Percentiles rank a stretch among this genome's conserved stretches.
Evolutionary conservation across 1,140 invertebrate species (phyloP).

Genomic region (Elysia chlorotica): DNA sequence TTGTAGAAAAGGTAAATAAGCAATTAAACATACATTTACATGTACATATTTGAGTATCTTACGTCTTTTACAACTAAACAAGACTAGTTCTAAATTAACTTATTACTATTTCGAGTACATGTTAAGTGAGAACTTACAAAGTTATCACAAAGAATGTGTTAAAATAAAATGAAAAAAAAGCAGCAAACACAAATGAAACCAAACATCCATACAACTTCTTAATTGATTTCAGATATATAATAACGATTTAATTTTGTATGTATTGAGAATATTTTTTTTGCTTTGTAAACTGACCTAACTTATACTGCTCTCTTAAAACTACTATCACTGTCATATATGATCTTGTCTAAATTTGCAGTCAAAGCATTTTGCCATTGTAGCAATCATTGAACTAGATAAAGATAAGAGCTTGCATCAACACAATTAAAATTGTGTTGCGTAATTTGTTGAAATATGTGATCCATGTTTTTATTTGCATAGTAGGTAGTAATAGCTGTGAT

Average conservation of each 20-base stretch:
- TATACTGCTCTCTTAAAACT: no score
- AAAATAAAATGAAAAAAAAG: not conserved
- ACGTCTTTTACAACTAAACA: no score
- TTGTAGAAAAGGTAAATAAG: not conserved
- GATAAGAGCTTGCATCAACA: not conserved
- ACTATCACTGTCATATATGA: not conserved
- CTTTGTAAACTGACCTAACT: no score
- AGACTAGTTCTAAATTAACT: no score
- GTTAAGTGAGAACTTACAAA: no score
- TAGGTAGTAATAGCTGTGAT: not conserved
- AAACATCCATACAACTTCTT: no score
- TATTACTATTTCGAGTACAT: no score
- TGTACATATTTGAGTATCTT: no score
- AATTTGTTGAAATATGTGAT: not conserved
- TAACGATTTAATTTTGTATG: not conserved
- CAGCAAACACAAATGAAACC: not conserved
- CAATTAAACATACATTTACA: no score
- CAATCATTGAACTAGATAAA: not conserved
- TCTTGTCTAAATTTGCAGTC: not conserved
- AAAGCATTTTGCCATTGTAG: not conserved
- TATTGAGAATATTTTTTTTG: not conserved
- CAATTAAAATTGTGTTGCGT: not conserved
- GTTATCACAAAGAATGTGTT: not conserved
- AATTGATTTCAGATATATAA: not conserved
- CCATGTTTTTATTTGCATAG: not conserved